These are phyloP conservation scores for Eupleurogrammus muticus DNA, from an alignment of 2,797 vertebrate genomes.

Conservation along the genomic window DNA sequence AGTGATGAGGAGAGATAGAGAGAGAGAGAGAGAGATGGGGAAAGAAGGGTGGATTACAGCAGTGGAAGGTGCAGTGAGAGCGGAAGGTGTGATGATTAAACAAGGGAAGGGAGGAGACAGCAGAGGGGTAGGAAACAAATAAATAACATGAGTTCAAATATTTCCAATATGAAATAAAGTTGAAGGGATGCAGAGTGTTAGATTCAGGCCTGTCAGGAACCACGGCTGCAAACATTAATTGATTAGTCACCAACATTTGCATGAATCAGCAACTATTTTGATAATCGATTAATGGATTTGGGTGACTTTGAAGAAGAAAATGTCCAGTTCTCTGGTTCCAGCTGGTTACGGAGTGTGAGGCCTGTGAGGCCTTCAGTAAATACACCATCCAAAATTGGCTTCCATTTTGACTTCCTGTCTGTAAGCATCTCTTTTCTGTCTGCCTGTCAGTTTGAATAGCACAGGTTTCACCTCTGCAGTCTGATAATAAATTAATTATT, in stretches of 20 bases:
- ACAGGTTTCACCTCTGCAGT: background rate
- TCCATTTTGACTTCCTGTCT: constrained; percentile 58
- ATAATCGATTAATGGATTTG: too few species aligned
- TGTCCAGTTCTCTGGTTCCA: too few species aligned
- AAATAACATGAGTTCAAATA: background rate
- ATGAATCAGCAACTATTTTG: too few species aligned
- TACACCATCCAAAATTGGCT: constrained; percentile 99
- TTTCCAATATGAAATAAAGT: background rate
- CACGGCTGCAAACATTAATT: too few species aligned
- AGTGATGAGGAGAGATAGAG: constrained; percentile 49
- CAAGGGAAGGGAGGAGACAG: background rate
- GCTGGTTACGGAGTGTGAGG: constrained; percentile 92
- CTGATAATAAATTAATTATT: too few species aligned
- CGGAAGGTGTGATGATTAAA: background rate
- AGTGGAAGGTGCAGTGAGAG: background rate
- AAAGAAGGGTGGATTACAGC: constrained; percentile 29
- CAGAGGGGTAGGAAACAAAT: background rate
- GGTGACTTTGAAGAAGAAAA: too few species aligned
- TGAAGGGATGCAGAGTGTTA: background rate
- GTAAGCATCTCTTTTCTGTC: background rate
- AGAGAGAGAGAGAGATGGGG: constrained; percentile 7
- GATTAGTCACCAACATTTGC: too few species aligned
- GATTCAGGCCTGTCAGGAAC: background rate
- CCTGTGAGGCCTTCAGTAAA: constrained; percentile 99
- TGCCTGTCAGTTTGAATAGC: background rate